Percentiles rank a stretch among this genome's conserved stretches.
Evolutionary conservation across 2,113 vertebrate species (phyloP).

Genomic region (Melozone crissalis): DNA sequence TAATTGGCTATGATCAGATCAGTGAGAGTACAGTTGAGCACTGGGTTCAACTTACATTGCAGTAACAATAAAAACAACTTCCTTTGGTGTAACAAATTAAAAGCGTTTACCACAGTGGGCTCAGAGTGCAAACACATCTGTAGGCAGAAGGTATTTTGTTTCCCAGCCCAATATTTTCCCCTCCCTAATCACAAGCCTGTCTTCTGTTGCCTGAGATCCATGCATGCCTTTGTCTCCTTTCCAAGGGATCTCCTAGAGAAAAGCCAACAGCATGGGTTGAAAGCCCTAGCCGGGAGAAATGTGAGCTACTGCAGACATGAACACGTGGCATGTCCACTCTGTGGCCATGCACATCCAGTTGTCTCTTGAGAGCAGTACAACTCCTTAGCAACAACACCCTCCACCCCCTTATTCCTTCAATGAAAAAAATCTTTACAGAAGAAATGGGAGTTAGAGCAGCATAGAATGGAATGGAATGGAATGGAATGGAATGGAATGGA

Average conservation of each 20-base stretch:
- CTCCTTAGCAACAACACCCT: not conserved
- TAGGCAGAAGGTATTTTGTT: not conserved
- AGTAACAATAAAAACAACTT: not conserved
- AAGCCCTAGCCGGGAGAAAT: not conserved
- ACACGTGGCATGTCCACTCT: not conserved
- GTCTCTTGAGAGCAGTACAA: not conserved
- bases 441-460: not conserved
- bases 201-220: not conserved
- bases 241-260: not conserved
- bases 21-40: not conserved
- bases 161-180: not conserved
- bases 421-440: not conserved
- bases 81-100: not conserved
- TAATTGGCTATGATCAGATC: not conserved
- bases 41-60: not conserved
- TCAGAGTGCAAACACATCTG: not conserved
- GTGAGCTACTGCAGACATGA: not conserved
- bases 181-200: not conserved
- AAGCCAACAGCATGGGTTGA: not conserved
- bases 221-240: not conserved
- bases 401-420: rapidly evolving
- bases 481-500: not conserved
- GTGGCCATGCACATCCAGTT: not conserved
- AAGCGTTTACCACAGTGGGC: not conserved
- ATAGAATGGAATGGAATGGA: no score